Base-by-base conservation (phyloP, 2,797 vertebrate species). In the Varecia variegata region DNA sequence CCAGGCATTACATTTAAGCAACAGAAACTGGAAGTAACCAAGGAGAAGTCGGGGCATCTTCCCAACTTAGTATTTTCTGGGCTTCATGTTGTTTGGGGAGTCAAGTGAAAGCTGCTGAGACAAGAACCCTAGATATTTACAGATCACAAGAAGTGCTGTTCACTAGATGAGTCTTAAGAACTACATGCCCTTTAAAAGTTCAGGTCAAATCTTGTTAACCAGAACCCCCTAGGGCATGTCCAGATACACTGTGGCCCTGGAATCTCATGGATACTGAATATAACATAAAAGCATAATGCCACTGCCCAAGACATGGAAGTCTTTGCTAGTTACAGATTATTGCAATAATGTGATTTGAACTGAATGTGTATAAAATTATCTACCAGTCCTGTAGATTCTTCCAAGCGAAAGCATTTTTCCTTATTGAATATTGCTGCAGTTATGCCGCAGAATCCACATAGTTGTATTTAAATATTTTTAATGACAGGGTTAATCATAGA, bases 201-300 rank as follows among this genome's bases (percentile, higher is more conserved):
- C 73, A 89, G 94, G 94, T 93, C 95, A 93, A 56, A 95, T 95
- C 81, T 90, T 88, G 74, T 86, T 97, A 95, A 93, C 56, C 68
- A 92, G 93, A 40, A 83, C 38, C 62, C 62, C 62, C 58, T 11
- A 88, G 54, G 80, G 82, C 90, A 62, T 45, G 65, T 73, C 52
- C 77, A 94, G 73, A 80, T 67, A 84, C 12, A 47, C 1, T 12
- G 73, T 30, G 43, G 47, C 90, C 67, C 56, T 85, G 38, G 56
- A 68, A 62, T 85, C 17, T 12, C 83, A 88, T 0, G 38, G 77
- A 84, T 21, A 81, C 43, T 2, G 52, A 95, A 30, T 23, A 15
- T 4, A 81, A 79, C 13, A 7, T 0, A 40, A 54, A 77, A 79
- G 67, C 84, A 68, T 17, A 13, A n/a, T 47, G 71, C 54, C 47